Conservation (phyloP, 2,888 invertebrate genomes). For the Argynnis bischoffii region DNA sequence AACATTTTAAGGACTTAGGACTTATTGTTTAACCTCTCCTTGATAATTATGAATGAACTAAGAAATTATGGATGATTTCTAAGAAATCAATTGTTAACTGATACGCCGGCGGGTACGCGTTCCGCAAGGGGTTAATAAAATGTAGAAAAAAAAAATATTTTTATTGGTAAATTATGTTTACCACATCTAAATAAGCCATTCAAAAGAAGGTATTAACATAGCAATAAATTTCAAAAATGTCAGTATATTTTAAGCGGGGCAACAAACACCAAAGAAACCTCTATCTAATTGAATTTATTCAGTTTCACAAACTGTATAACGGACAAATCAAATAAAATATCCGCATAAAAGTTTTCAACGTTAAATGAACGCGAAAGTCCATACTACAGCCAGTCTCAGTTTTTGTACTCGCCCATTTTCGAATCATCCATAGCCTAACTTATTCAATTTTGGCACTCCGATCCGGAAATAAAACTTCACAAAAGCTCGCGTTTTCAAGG, state of each 20-base stretch:
- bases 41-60: too few relatives aligned
- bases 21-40: too few relatives aligned
- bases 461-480: constrained; percentile 31
- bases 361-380: constrained; percentile 29
- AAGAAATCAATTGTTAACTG: too few relatives aligned
- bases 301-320: constrained; percentile 7
- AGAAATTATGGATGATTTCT: too few relatives aligned
- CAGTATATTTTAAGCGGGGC: not conserved
- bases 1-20: too few relatives aligned
- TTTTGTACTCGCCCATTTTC: constrained; percentile 30
- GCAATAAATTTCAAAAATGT: not conserved
- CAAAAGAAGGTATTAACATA: too few relatives aligned
- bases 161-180: too few relatives aligned
- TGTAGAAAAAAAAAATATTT: too few relatives aligned
- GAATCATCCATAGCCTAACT: constrained; percentile 31
- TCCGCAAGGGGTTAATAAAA: too few relatives aligned
- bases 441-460: constrained; percentile 36
- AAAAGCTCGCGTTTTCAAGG: constrained; percentile 33
- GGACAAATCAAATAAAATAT: not conserved
- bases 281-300: constrained; percentile 9
- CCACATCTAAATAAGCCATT: too few relatives aligned
- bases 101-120: too few relatives aligned
- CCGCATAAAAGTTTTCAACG: constrained; percentile 25
- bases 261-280: not conserved
- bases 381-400: constrained; percentile 21